A percentile compares a stretch with the other conserved stretches of the same genome.
Evolutionary conservation across 2,888 invertebrate genomes (phyloP).

Genomic region (Parnassius apollo): DNA sequence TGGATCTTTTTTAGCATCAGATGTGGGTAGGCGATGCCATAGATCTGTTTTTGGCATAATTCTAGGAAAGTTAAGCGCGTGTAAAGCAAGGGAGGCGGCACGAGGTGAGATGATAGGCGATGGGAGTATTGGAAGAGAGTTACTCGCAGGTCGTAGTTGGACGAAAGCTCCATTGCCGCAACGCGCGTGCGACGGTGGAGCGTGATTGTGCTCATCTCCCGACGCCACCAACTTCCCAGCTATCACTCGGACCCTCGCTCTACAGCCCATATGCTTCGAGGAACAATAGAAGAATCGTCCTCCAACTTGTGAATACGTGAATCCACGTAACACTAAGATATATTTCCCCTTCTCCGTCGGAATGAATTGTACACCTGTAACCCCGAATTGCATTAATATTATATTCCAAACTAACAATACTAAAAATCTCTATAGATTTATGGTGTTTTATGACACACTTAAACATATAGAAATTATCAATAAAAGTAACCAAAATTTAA

Average conservation of each 20-base stretch:
- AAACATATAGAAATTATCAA: too few species aligned
- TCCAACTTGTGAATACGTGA: conserved; percentile 75
- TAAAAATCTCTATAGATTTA: too few species aligned
- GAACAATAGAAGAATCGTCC: conserved; percentile 77
- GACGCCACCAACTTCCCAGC: conserved; percentile 66
- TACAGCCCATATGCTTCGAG: conserved; percentile 74
- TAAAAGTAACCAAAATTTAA: too few species aligned
- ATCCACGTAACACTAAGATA: conserved; percentile 71
- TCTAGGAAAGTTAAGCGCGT: conserved; percentile 65
- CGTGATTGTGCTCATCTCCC: conserved; percentile 69
- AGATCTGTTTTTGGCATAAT: conserved; percentile 70
- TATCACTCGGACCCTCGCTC: conserved; percentile 65
- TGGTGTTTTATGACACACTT: too few species aligned
- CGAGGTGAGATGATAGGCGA: conserved; percentile 55
- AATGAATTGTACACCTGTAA: conserved; percentile 76
- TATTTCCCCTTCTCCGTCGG: conserved; percentile 77
- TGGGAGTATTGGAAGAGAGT: conserved; percentile 45
- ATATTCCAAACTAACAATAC: not conserved
- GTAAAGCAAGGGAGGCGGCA: conserved; percentile 59
- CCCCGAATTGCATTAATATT: conserved; percentile 23
- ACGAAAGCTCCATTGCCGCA: conserved; percentile 75
- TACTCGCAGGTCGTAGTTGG: conserved; percentile 61
- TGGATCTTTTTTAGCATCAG: conserved; percentile 60
- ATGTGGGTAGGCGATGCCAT: conserved; percentile 57
- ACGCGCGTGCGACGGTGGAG: conserved; percentile 73